Evolutionary conservation across 2,888 invertebrate species (phyloP), one percentile per base, ranked within the genome.

Genomic region (Andrena bucephala): DNA sequence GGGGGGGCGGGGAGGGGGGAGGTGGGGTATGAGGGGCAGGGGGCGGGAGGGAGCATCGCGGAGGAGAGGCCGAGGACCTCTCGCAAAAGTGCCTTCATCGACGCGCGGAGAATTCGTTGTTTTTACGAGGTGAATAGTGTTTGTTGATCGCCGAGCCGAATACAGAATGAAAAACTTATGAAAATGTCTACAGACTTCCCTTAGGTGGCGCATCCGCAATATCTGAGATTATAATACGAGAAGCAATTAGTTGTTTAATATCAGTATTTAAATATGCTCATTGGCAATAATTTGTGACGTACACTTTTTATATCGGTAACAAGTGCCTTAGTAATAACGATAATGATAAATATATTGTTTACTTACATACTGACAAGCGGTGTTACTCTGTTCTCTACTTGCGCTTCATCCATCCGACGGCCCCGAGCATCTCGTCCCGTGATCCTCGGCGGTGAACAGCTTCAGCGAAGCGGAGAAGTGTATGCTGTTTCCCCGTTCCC

Each of bases 241-340:
- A 89, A 91, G 88, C 89, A 90, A 92, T 91, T 92, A 92, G 91
- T 90, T 92, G 90, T 92, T 91, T 93, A 91, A 92, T 93, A 91
- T 93, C 94, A 94, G 93, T 93, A 94, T 94, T 94, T 93, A 89
- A 93, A 91, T 91, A 92, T 92, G 93, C 93, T 94, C 93, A 94
- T 93, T 91, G 92, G 92, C 93, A 90, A 92, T 90, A 88, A 91
- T 92, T 92, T 93, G 90, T 92, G 92, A 91, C 90, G 92, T 93
- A 93, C 91, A 91, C 63, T 92, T 93, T 93, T 94, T 93, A 93
- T 94, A 94, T 93, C 84, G 92, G 91, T 93, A 93, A 93, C 91
- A 93, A 93, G 92, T 94, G 93, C 92, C 93, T 93, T 94, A 93
- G 92, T 87, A 90, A 91, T 93, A 92, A 92, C 82, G 89, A 91